Evolutionary conservation across 2,113 vertebrate genomes (phyloP).

Genomic region (Blennius ocellaris): DNA sequence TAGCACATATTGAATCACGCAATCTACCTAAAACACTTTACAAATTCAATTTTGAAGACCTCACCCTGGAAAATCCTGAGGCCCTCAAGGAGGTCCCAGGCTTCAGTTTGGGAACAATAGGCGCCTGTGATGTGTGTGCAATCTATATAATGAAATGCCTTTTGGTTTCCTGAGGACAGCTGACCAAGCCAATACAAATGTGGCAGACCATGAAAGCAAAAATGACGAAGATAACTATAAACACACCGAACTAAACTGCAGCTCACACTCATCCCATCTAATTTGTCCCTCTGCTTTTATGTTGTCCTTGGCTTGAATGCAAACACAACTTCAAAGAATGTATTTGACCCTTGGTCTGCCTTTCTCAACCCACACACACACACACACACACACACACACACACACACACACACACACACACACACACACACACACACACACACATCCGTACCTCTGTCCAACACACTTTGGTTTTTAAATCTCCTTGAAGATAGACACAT

Average conservation of each 20-base stretch:
- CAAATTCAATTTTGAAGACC: too few relatives aligned
- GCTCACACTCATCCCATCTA: slow-evolving; percentile 39
- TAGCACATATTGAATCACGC: too few relatives aligned
- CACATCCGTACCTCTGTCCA: slow-evolving; percentile 39
- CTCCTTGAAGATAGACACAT: slow-evolving; percentile 74
- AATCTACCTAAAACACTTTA: too few relatives aligned
- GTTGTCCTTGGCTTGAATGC: slow-evolving; percentile 67
- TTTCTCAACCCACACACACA: slow-evolving; percentile 29
- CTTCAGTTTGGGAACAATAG: neutral
- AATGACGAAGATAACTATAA: slow-evolving; percentile 43
- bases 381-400: slow-evolving; percentile 21
- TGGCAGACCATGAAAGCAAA: slow-evolving; percentile 49
- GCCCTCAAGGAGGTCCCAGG: too few relatives aligned
- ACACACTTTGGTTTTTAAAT: slow-evolving; percentile 60
- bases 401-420: slow-evolving; percentile 17
- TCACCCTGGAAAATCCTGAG: too few relatives aligned
- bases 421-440: slow-evolving; percentile 18
- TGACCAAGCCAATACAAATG: neutral
- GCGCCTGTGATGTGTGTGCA: neutral
- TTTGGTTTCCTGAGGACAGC: slow-evolving; percentile 14
- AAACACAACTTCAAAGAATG: slow-evolving; percentile 73
- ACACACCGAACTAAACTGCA: slow-evolving; percentile 48
- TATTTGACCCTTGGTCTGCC: slow-evolving; percentile 58
- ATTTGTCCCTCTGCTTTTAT: slow-evolving; percentile 68
- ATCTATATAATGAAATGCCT: neutral